Base-by-base conservation (phyloP, 2,888 invertebrate genomes). In the Dryococelus australis region DNA sequence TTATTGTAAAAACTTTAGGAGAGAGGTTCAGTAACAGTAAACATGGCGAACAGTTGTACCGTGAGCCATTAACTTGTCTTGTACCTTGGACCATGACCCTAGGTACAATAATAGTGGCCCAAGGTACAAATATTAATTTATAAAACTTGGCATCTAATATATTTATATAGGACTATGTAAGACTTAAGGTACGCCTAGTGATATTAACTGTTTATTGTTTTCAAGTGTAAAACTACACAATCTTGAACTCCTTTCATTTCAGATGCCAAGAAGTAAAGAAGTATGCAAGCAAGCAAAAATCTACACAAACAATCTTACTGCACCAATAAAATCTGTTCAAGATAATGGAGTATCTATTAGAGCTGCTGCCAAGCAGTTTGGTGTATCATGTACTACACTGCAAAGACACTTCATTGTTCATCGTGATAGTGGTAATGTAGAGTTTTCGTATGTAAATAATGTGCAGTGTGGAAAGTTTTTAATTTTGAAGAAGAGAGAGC, bases 51-150 rank as follows among this genome's bases (percentile, higher is more conserved):
- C 65, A 9, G 47, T 47, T 47, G 47, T n/a, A n/a, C n/a, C n/a
- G n/a, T n/a, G n/a, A n/a, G 47, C 12, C 47, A 47, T 12, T 47
- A 12, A 9, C 47, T 9, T 9, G 6, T 16, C 24, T 83, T 83
- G 83, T 83, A 83, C 28, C 27, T 0, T 27, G 12, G 28, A 27
- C 83, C 83, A 27, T 83, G 83, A 3, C 35, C 83, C 83, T 27
- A 83, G 83, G 83, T 83, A 83, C 83, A 83, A 83, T 10, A 8
- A 83, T 24, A 16, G 24, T 27, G 83, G 10, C 83, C 83, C 83
- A 83, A 83, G 27, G 83, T 27, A 83, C 27, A 81, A 81, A 81
- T 47, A 47, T 83, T 1, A 0, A 35, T 35, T 35, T 13, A 83
- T 83, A 83, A 8, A 83, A 27, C 16, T 83, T 35, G 24, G 28